Conservation (phyloP, 2,888 invertebrate species). For the Lucinisca nassula region DNA sequence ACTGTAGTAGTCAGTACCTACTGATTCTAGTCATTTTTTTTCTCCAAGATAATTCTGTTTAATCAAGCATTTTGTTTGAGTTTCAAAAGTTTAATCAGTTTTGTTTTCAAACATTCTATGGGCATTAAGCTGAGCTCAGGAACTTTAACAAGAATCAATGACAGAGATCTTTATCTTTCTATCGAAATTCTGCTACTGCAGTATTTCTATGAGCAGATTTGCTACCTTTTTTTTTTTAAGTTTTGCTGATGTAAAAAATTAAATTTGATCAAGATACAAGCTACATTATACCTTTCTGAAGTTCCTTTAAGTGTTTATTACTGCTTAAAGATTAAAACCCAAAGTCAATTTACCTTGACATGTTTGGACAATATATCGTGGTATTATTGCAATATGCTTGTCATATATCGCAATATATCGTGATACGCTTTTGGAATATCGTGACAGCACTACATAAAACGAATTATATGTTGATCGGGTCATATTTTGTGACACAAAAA, state of each 20-base stretch:
- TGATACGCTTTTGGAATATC: slow-evolving; percentile 1
- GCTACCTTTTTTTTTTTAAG: neutral
- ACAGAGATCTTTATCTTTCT: neutral
- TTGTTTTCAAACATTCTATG: neutral
- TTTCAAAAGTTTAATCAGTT: neutral
- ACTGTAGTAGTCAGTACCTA: neutral
- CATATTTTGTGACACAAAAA: too few species aligned
- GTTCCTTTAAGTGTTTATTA: neutral
- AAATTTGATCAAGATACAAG: neutral
- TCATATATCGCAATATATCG: neutral
- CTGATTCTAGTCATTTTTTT: neutral
- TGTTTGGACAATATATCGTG: neutral
- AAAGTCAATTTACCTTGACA: neutral
- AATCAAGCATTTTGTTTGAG: neutral
- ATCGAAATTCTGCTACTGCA: neutral
- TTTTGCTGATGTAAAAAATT: neutral
- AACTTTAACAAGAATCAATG: neutral
- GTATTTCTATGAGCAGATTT: neutral
- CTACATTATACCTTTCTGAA: neutral
- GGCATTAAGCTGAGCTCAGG: too few species aligned
- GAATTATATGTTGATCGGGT: too few species aligned
- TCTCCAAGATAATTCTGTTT: neutral
- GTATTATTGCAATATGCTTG: neutral
- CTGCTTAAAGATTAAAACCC: neutral
- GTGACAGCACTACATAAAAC: neutral